Evolutionary conservation across 30 jellyfish, hydroid and myxozoan species (phyloP).

Genomic region (Aurelia coerulea): DNA sequence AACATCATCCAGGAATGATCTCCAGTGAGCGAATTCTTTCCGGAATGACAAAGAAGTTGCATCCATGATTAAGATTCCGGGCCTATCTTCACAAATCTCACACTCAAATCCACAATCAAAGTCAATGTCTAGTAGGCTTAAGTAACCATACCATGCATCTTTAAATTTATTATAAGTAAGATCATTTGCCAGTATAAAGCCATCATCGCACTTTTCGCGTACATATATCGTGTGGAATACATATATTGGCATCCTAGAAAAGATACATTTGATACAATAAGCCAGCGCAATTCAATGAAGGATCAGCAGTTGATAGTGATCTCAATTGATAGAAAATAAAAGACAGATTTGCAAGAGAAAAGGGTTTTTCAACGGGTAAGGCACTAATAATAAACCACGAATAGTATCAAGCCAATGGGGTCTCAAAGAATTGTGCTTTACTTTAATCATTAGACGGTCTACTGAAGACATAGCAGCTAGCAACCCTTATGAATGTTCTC

Average conservation of each 20-base stretch:
- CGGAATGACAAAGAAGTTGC: constrained; percentile 12
- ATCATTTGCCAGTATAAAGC: neutral
- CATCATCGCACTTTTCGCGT: constrained; percentile 3
- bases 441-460: too few relatives aligned
- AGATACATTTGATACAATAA: too few relatives aligned
- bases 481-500: too few relatives aligned
- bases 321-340: too few relatives aligned
- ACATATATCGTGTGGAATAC: constrained; percentile 16
- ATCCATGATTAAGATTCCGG: neutral
- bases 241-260: neutral
- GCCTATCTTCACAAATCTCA: neutral
- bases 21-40: neutral
- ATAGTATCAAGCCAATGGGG: too few relatives aligned
- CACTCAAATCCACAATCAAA: neutral
- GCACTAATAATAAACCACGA: too few relatives aligned
- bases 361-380: too few relatives aligned
- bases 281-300: too few relatives aligned
- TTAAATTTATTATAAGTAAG: constrained; percentile 1
- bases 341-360: too few relatives aligned
- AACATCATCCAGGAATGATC: neutral
- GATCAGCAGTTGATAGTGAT: too few relatives aligned
- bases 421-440: too few relatives aligned
- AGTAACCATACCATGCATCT: constrained; percentile 11
- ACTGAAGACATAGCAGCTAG: too few relatives aligned
- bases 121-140: neutral